Base-by-base conservation (phyloP, 2,888 invertebrate species). In the Glaucopsyche alexis region DNA sequence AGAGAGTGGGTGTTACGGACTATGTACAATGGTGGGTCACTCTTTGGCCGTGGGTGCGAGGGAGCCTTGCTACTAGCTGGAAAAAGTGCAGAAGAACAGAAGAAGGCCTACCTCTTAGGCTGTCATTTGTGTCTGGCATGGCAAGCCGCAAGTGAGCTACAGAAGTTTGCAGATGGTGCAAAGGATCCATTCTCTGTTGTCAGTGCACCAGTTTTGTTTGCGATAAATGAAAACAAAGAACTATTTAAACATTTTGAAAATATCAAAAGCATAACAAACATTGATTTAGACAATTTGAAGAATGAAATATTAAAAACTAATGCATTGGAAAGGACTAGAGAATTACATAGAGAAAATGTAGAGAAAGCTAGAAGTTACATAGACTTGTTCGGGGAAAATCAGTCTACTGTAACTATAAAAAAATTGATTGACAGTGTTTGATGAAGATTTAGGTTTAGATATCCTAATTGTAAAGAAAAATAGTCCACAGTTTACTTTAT, bases 181-280 rank as follows among this genome's bases (percentile, higher is more conserved):
- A 88, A 88, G 74, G 85, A 88, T 19, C 83, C 94, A 0, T 96
- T 95, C 81, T 95, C 95, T 75, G 86, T 98, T 79, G 95, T 96
- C 2, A 96, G 96, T 81, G 97, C 97, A 4, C 98, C 98, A 0
- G 95, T 97, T 4, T 93, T 98, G 80, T 97, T 97, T 77, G 97
- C 97, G 74, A 88, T 98, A 64, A 95, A 96, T 82, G 93, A 96
- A 74, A 95, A 96, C 82, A 95, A 96, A 4, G 87, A 94, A 7
- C 86, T 97, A 76, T 96, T 96, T 79, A 85, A 88, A 16, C 73
- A 78, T 9, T 80, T 93, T 80, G 94, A 94, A 79, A 94, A 94
- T 79, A 94, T 94, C 70, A 92, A 94, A 75, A 94, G 93, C 79
- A 90, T 95, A 14, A 89, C 93, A 19, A 93, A 95, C 76, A 89